Evolutionary conservation across 2,888 invertebrate species (phyloP).

Genomic region (Metacarcinus magister): DNA sequence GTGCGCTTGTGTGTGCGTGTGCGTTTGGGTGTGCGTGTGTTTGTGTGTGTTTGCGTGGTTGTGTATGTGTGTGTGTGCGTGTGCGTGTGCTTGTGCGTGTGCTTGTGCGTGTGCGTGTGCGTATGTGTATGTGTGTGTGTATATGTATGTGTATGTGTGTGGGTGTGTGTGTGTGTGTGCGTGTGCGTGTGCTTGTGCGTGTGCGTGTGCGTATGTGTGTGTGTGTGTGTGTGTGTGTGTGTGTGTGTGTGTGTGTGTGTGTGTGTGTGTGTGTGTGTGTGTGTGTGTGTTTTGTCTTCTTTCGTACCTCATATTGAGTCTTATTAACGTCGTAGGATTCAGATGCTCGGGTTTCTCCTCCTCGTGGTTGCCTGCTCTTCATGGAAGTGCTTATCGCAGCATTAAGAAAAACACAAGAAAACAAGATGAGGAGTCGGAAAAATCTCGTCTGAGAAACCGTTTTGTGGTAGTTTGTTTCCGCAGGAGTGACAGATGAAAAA

Average conservation of each 20-base stretch:
- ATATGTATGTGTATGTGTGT: too few relatives aligned
- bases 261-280: neutral
- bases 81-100: too few relatives aligned
- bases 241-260: too few relatives aligned
- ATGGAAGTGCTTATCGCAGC: neutral
- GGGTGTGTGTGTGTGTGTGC: neutral
- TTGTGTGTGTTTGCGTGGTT: too few relatives aligned
- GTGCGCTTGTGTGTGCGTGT: too few relatives aligned
- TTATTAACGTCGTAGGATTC: too few relatives aligned
- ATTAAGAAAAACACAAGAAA: neutral
- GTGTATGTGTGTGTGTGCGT: too few relatives aligned
- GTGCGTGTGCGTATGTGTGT: too few relatives aligned
- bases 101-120: neutral
- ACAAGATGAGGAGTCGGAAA: neutral
- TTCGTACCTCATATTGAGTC: too few relatives aligned
- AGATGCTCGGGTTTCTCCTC: neutral
- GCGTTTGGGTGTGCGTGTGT: too few relatives aligned
- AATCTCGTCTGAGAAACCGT: neutral
- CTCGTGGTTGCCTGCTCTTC: neutral
- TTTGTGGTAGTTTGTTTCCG: neutral
- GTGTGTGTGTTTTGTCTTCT: neutral
- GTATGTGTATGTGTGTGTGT: neutral
- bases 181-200: neutral
- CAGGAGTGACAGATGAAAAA: slow-evolving; percentile 21
- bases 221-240: too few relatives aligned